Conservation (phyloP, 2,113 vertebrate species). For the Ramphastos sulfuratus region DNA sequence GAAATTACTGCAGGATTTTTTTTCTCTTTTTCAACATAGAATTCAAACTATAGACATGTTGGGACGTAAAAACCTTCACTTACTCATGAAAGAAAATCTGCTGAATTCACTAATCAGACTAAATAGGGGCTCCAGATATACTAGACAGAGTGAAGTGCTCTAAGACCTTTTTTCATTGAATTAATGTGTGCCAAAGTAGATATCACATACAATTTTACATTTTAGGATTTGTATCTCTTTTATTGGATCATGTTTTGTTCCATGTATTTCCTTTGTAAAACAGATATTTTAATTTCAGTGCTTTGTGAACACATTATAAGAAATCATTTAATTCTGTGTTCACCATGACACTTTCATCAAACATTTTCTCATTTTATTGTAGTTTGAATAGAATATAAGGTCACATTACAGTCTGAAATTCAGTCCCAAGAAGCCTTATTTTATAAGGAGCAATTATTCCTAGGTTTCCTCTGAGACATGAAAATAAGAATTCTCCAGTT, state of each 20-base stretch:
- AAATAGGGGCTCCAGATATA: neutral
- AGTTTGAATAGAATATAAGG: neutral
- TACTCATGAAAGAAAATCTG: neutral
- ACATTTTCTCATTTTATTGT: neutral
- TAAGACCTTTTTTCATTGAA: neutral
- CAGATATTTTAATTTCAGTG: neutral
- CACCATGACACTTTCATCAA: neutral
- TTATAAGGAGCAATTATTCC: neutral
- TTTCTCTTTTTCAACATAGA: neutral
- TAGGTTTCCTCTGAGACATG: neutral
- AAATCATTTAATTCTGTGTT: neutral
- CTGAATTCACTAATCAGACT: neutral
- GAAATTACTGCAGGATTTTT: neutral
- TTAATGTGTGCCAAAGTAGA: neutral
- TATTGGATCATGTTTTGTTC: neutral
- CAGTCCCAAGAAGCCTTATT: neutral
- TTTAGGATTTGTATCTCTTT: neutral
- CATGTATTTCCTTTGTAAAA: neutral
- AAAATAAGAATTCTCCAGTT: neutral
- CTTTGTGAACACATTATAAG: neutral
- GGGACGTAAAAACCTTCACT: neutral
- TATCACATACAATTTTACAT: neutral
- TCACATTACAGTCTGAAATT: neutral
- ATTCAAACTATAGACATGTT: neutral
- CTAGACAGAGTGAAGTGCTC: neutral